Evolutionary conservation across 1,140 invertebrate species (phyloP), one percentile per base, ranked within the genome.

Genomic region (Microvelia longipes): DNA sequence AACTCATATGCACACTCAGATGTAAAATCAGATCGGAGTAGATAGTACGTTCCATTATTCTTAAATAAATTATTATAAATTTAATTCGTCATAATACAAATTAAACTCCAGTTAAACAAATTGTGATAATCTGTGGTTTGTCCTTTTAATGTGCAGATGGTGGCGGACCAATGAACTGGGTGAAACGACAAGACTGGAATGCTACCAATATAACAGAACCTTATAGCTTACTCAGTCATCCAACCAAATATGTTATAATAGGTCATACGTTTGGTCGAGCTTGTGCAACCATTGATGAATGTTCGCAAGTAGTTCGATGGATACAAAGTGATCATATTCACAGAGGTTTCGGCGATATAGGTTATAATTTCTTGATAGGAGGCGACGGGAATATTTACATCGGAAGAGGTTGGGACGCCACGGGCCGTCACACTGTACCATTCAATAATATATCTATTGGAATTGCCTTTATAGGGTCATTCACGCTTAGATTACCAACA

Each of bases 371-470:
- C 75, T 70, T 87, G 28, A 82, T 89, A 50, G 87, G 86, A 1
- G 84, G 83, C 29, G 87, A 88, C 76, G 86, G 86, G 0, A 82
- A 82, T 19, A 81, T 83, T 0, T 88, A 87, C 74, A 87, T 89
- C 75, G 90, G 88, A 1, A 83, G 90, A 14, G 90, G 88, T 2
- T 92, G 88, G 88, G 80, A 83, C 25, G 76, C 77, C 0, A 70
- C 83, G 0, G 89, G 89, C 0, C 85, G 87, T 0, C 89, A 91
- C 74, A 82, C 87, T 1, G 77, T 81, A 13, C 82, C 80, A 62
- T 89, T 86, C 77, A 91, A 92, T 75, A 75, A 74, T 28, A 82
- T 85, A 67, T 85, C 85, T 69, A 82, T 90, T 28, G 87, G 86
- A 24, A 84, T 89, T 72, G 86, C 84, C 68, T 77, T 88, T 24